A percentile compares a stretch with the other conserved stretches of the same genome.
Evolutionary conservation across 2,113 vertebrate genomes (phyloP).

Genomic region (Anoplopoma fimbria): DNA sequence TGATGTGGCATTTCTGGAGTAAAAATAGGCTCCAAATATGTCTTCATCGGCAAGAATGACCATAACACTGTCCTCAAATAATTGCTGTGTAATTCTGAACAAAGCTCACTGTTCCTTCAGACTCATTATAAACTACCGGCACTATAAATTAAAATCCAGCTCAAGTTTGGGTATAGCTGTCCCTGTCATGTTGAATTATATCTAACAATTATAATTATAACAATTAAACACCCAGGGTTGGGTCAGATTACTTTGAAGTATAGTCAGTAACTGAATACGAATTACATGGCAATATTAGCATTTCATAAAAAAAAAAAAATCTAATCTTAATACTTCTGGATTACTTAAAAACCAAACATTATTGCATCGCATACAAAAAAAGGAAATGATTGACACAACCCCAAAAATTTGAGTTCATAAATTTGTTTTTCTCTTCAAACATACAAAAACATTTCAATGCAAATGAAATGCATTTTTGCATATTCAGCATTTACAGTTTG

Average conservation of each 20-base stretch:
- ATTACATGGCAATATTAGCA: too few species aligned
- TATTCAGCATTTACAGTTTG: neutral
- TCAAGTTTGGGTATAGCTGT: neutral
- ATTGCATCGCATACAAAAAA: neutral
- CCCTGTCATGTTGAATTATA: neutral
- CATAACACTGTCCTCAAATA: neutral
- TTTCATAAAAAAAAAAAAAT: too few species aligned
- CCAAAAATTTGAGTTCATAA: too few species aligned
- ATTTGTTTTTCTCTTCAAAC: too few species aligned
- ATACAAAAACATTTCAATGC: too few species aligned
- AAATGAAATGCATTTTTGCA: neutral
- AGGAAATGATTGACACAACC: too few species aligned
- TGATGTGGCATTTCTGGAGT: conserved; percentile 37
- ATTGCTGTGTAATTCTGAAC: neutral
- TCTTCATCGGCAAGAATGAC: conserved; percentile 33
- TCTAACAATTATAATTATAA: too few species aligned
- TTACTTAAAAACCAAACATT: neutral
- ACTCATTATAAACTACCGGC: neutral
- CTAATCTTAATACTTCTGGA: neutral
- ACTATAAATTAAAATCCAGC: conserved; percentile 7
- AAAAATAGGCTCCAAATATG: conserved; percentile 41
- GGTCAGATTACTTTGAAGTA: too few species aligned
- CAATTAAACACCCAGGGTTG: too few species aligned
- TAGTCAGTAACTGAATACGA: too few species aligned
- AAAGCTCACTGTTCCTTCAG: neutral